Percentiles rank a stretch among this genome's conserved stretches.
phyloP scores from a whole-genome alignment of 2,888 invertebrate species.

The Carabus problematicus region DNA sequence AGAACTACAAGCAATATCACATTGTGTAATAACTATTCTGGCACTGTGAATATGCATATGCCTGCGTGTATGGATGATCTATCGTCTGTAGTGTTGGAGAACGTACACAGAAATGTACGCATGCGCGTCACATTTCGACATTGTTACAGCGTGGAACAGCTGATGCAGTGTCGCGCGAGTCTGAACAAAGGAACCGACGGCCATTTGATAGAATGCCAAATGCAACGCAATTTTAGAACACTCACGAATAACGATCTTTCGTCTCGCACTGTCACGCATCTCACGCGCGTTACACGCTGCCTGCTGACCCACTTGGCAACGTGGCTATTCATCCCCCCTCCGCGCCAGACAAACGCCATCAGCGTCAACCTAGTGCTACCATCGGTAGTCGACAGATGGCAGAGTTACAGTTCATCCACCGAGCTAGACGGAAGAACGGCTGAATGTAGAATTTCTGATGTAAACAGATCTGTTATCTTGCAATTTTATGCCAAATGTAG shows the following conservation, averaged over 20 bases:
- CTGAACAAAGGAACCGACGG: background rate
- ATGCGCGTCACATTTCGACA: background rate
- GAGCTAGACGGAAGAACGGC: too few species aligned
- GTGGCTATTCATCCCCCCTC: background rate
- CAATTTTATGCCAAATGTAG: too few species aligned
- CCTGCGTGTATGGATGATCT: too few species aligned
- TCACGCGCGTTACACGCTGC: constrained; percentile 5
- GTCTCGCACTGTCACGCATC: background rate
- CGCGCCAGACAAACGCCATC: background rate
- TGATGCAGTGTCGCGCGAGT: background rate
- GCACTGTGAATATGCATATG: too few species aligned
- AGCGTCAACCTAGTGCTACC: background rate
- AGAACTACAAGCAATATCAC: too few species aligned
- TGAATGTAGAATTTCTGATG: too few species aligned
- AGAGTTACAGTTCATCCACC: too few species aligned
- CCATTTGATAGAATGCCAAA: constrained; percentile 21
- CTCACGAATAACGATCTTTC: constrained; percentile 26
- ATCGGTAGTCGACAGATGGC: background rate
- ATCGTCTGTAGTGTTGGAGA: too few species aligned
- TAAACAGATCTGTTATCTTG: too few species aligned
- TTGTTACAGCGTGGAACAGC: constrained; percentile 22
- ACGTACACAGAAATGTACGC: too few species aligned
- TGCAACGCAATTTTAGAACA: constrained; percentile 18
- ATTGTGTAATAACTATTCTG: too few species aligned
- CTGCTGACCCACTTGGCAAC: constrained; percentile 24